Conservation (phyloP, 2,113 vertebrate genomes). For the Bambusicola thoracicus region DNA sequence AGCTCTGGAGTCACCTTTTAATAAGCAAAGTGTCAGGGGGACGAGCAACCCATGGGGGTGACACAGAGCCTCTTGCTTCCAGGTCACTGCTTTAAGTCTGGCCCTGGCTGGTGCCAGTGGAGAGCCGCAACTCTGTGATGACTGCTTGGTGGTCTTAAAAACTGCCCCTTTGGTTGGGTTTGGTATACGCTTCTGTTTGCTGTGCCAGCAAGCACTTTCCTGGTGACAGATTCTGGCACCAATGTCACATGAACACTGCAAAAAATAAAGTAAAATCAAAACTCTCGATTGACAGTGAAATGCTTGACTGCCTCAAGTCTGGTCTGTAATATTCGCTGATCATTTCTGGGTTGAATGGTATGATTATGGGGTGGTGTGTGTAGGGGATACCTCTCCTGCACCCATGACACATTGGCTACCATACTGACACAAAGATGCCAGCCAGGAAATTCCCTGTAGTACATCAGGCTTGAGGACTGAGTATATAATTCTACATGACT, state of each 20-base stretch:
- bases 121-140: conserved; percentile 18
- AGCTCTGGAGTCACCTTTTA: conserved; percentile 32
- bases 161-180: background rate
- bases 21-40: conserved; percentile 61
- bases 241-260: background rate
- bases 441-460: background rate
- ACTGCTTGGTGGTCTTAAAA: background rate
- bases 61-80: conserved; percentile 52
- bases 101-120: background rate
- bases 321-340: conserved; percentile 14
- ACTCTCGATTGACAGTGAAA: background rate
- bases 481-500: background rate
- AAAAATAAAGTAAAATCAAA: background rate
- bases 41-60: conserved; percentile 9
- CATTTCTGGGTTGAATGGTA: conserved; percentile 55
- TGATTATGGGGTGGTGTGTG: background rate
- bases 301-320: background rate
- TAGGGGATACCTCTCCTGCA: rapidly evolving
- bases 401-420: rapidly evolving
- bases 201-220: background rate
- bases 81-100: conserved; percentile 65
- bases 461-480: background rate
- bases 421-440: rapidly evolving
- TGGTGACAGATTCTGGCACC: background rate
- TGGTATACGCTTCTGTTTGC: background rate